Base-by-base conservation (phyloP, 2,113 vertebrate genomes). In the Brienomyrus brachyistius region DNA sequence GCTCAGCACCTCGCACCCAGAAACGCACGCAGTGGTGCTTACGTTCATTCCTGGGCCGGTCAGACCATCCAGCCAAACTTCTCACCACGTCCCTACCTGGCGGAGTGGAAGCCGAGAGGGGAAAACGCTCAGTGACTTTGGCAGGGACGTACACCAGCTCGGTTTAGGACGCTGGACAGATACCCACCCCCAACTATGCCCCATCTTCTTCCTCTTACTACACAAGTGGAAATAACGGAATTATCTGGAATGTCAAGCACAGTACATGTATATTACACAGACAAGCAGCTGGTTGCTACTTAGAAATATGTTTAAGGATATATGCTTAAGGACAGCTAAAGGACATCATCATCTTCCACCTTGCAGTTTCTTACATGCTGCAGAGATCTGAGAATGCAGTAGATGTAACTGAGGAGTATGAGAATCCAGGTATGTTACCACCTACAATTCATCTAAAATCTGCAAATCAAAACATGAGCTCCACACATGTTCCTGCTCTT, bases 1-100 rank as follows among this genome's bases (percentile, higher is more conserved):
- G 90, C 50, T 91, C 92, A 92, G 94, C 92, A 92, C 92, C 92
- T 91, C 90, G 90, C 90, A 91, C 87, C 83, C 90, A 90, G 48
- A 45, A 9, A 74, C 48, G 52, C 62, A 74, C 66, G 45, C 48
- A 52, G 52, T 52, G 27, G 56, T 35, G 31, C n/a, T 40, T 48
- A 23, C n/a, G n/a, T 8, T 70, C 27, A 70, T 70, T 48, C 31
- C 31, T 1, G 35, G 90, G n/a, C 62, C 2, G 31, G 83, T 59
- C 35, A 89, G 85, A 17, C 23, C 77, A 87, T 83, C 70, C 45
- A 48, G 47, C 31, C 80, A 23, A 48, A 43, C 88, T 74, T 48
- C 43, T 48, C 47, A 47, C 87, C 70, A 48, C 1, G 23, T 50
- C 31, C 6, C 17, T 13, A 51, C 48, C 84, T n/a, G 21, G 66